phyloP scores from a whole-genome alignment of 1,140 invertebrate genomes.

The Trinorchestia longiramus region DNA sequence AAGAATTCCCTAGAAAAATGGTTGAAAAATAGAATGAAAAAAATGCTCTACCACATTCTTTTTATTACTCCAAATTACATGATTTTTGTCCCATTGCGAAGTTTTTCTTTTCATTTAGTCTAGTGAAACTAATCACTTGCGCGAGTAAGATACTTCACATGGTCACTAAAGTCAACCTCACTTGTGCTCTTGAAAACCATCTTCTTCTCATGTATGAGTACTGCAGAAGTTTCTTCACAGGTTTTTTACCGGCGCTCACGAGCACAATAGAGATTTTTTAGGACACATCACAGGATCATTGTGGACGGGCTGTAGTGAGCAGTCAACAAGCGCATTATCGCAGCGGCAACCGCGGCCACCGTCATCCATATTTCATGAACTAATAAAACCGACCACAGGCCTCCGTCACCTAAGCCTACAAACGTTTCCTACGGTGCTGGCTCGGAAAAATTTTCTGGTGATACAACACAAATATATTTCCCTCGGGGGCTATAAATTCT shows the following conservation, averaged over 20 bases:
- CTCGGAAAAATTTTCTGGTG: not conserved
- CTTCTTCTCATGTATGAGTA: not conserved
- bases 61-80: not conserved
- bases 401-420: not conserved
- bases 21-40: not conserved
- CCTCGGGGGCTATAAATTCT: not conserved
- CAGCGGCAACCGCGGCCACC: not conserved
- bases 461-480: not conserved
- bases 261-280: not conserved
- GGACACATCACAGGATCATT: not conserved
- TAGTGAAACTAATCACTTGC: not conserved
- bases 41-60: not conserved
- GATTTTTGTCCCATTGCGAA: not conserved
- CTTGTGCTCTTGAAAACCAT: not conserved
- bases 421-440: not conserved
- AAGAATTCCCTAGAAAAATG: not conserved
- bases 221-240: not conserved
- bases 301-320: not conserved
- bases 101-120: not conserved
- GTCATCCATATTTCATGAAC: not conserved
- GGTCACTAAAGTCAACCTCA: not conserved
- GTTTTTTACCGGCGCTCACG: not conserved
- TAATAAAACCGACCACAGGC: not conserved
- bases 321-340: not conserved
- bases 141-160: not conserved